Percentiles rank a stretch among this genome's conserved stretches.
Conservation (phyloP, 2,797 vertebrate genomes). For the Numenius phaeopus region DNA sequence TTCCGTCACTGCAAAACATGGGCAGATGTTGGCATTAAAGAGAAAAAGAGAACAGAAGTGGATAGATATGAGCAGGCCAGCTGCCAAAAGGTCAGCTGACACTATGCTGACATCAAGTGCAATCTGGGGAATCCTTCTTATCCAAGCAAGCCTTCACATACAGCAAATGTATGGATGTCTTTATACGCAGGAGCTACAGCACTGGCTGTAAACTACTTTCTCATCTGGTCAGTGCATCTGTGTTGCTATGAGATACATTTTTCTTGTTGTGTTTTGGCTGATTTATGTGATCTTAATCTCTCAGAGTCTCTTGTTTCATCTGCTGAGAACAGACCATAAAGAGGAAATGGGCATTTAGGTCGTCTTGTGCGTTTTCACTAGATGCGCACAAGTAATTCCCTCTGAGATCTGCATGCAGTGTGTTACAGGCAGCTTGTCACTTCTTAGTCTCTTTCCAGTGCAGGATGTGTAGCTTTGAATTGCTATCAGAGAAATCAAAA, state of each 20-base stretch:
- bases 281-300: not conserved
- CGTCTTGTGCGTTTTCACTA: not conserved
- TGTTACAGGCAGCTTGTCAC: not conserved
- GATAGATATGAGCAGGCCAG: not conserved
- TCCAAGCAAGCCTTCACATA: not conserved
- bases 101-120: constrained; percentile 12
- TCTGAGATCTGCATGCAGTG: not conserved
- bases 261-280: not conserved
- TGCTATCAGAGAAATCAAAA: not conserved
- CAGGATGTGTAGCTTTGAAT: not conserved
- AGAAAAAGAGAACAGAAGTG: constrained; percentile 23
- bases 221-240: not conserved
- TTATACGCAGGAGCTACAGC: not conserved
- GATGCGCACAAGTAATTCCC: not conserved
- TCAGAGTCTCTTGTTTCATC: not conserved
- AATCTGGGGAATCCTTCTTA: constrained; percentile 15
- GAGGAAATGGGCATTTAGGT: constrained; percentile 18
- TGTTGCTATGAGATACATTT: not conserved
- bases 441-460: not conserved
- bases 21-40: constrained; percentile 43
- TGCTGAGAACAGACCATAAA: not conserved
- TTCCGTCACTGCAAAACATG: not conserved
- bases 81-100: constrained; percentile 44
- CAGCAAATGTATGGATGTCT: accelerated
- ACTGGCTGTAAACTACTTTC: not conserved